Percentiles rank a stretch among this genome's conserved stretches.
These are phyloP conservation scores for Chlorodrepanis virens DNA, from an alignment of 2,113 vertebrate genomes.

Conservation along the genomic window DNA sequence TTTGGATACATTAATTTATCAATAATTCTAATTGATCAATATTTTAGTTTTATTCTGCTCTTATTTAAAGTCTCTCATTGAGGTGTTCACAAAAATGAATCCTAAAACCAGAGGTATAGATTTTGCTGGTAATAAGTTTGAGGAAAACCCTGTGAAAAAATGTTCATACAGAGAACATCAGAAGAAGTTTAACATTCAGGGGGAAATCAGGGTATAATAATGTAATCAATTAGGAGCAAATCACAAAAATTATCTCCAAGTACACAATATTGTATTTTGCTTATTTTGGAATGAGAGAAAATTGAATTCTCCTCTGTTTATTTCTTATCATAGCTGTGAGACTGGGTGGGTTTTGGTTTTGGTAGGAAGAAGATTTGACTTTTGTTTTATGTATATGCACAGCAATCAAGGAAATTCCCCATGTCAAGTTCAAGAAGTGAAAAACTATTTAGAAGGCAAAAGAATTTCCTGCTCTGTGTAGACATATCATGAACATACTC, in stretches of 20 bases:
- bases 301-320: neutral
- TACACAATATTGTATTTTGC: neutral
- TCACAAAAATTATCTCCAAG: neutral
- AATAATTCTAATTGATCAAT: neutral
- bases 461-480: neutral
- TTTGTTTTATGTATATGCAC: neutral
- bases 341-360: fast-evolving
- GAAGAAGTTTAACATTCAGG: neutral
- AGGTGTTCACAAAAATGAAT: neutral
- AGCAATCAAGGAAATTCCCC: neutral
- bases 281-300: neutral
- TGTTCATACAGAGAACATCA: neutral
- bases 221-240: neutral
- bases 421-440: neutral
- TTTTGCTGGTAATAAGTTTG: neutral
- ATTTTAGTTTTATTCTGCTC: neutral
- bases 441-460: neutral
- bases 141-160: neutral
- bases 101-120: neutral
- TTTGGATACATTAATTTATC: neutral
- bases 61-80: neutral
- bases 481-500: neutral
- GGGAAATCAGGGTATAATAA: neutral
- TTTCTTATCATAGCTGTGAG: neutral
- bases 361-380: neutral